Percentiles rank a stretch among this genome's conserved stretches.
Conservation (phyloP, 2,797 vertebrate genomes). For the Pteropus rufus region DNA sequence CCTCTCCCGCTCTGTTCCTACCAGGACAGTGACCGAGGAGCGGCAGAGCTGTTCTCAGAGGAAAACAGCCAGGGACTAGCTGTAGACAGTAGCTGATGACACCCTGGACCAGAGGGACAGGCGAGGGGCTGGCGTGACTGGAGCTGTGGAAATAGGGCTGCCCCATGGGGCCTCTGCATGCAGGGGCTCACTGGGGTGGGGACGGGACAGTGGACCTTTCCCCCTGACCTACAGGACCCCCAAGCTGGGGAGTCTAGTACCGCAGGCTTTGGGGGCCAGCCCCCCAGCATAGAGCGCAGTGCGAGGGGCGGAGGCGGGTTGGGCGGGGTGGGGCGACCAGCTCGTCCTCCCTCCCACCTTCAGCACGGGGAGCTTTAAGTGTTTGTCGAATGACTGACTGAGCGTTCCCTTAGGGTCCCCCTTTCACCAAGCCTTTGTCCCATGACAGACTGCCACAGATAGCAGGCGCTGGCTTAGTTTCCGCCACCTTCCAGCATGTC, state of each 20-base stretch:
- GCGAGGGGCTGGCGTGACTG: rapidly evolving
- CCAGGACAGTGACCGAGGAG: background rate
- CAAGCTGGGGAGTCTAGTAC: background rate
- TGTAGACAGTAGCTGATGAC: background rate
- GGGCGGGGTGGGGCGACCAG: rapidly evolving
- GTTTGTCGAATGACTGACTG: too few relatives aligned
- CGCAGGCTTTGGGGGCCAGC: too few relatives aligned
- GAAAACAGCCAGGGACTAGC: background rate
- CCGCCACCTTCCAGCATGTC: background rate
- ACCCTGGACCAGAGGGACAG: too few relatives aligned
- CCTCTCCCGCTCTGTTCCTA: background rate
- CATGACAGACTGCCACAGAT: rapidly evolving
- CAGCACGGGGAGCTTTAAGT: background rate
- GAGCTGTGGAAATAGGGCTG: background rate
- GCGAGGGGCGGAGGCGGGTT: background rate
- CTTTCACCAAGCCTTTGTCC: background rate
- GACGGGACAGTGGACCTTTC: background rate
- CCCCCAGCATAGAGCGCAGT: too few relatives aligned
- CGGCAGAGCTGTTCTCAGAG: background rate
- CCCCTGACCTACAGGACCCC: background rate
- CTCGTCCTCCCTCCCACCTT: background rate
- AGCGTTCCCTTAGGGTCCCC: rapidly evolving
- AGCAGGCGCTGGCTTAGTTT: rapidly evolving
- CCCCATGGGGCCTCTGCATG: background rate
- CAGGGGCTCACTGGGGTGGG: background rate